Percentiles rank a stretch among this genome's conserved stretches.
phyloP scores from a whole-genome alignment of 2,888 invertebrate species.

The Drosophila neonasuta region DNA sequence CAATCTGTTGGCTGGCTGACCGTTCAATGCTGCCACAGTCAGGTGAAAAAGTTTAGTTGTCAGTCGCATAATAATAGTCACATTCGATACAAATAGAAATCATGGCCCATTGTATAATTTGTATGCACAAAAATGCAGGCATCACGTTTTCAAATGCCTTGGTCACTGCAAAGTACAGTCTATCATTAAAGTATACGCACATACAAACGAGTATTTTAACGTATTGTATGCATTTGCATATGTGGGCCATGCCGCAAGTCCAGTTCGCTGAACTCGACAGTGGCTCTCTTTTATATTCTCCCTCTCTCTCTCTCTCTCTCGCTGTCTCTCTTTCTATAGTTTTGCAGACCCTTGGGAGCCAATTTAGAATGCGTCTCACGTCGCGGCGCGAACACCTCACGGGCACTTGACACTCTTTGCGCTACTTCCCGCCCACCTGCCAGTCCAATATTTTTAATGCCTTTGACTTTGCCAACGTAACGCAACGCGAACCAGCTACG shows the following conservation, averaged over 20 bases:
- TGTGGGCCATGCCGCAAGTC: constrained; percentile 20
- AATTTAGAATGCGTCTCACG: constrained; percentile 61
- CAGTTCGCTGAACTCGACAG: constrained; percentile 63
- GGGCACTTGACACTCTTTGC: constrained; percentile 72
- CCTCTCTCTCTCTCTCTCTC: neutral
- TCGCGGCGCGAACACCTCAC: constrained; percentile 46
- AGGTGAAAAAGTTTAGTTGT: constrained; percentile 30
- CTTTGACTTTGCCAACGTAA: constrained; percentile 51
- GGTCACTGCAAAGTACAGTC: constrained; percentile 13
- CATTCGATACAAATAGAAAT: constrained; percentile 39
- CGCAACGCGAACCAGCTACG: neutral
- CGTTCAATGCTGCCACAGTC: constrained; percentile 12
- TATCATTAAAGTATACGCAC: constrained; percentile 36
- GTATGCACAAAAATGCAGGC: constrained; percentile 19
- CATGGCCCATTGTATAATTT: constrained; percentile 35
- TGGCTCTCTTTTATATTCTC: neutral
- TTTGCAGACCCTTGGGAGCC: constrained; percentile 31
- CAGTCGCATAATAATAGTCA: constrained; percentile 39
- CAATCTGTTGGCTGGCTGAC: constrained; percentile 26
- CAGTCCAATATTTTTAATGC: constrained; percentile 59
- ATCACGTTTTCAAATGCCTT: constrained; percentile 6
- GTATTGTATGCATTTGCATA: constrained; percentile 29
- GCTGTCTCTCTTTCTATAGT: neutral
- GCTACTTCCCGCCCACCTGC: constrained; percentile 33
- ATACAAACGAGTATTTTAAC: neutral